These are phyloP conservation scores for Nesogale talazaci DNA, from an alignment of 2,113 vertebrate genomes.

Conservation along the genomic window DNA sequence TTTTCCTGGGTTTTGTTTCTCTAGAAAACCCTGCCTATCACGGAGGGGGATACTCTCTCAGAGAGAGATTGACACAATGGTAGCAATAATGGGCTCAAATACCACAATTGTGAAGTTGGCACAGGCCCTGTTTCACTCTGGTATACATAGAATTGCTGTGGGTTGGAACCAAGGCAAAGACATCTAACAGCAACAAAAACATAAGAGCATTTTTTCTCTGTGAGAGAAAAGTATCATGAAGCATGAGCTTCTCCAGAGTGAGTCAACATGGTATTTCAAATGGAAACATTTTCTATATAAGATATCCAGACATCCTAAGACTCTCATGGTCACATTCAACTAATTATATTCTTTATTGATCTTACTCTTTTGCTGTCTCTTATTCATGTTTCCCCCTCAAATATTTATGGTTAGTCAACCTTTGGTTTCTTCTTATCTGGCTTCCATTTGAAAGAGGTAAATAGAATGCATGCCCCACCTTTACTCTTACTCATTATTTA, in stretches of 20 bases:
- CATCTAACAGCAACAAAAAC: too few relatives aligned
- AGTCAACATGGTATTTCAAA: not conserved
- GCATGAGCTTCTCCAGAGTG: not conserved
- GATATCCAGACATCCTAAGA: not conserved
- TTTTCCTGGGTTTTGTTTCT: too few relatives aligned
- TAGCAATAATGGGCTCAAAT: too few relatives aligned
- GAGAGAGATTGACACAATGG: too few relatives aligned
- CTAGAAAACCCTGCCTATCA: too few relatives aligned
- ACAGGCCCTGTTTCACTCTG: too few relatives aligned
- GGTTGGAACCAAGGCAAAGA: too few relatives aligned
- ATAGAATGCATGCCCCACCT: not conserved
- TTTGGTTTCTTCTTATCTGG: not conserved
- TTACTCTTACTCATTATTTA: not conserved
- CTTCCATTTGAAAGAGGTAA: not conserved
- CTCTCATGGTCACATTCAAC: not conserved
- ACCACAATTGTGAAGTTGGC: too few relatives aligned
- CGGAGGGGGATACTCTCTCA: too few relatives aligned
- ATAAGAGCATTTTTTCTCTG: not conserved
- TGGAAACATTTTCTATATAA: not conserved
- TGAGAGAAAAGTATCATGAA: not conserved
- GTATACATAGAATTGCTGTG: too few relatives aligned
- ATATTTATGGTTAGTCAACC: not conserved
- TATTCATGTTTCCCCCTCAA: not conserved
- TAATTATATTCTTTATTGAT: not conserved
- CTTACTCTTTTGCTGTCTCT: not conserved